Base-by-base conservation (phyloP, 2,797 vertebrate species). In the Catostomus latipinnis region DNA sequence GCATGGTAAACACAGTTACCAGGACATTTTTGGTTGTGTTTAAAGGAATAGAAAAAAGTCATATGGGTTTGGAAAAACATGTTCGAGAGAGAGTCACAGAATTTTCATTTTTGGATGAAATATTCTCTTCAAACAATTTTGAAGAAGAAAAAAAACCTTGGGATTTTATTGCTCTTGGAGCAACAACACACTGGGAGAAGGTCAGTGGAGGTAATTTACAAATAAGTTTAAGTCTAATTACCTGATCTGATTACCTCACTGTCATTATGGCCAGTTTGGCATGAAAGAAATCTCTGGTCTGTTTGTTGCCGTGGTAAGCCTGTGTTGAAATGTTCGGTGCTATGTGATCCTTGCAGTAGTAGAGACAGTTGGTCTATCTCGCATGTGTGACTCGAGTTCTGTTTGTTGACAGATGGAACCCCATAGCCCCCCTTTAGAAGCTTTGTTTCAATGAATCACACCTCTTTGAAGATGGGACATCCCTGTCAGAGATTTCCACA, bases 361-460 rank as follows among this genome's bases (percentile, higher is more conserved):
- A 58, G 56, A 78, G 57, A 71, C 76, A 78, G 76, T 78, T 78
- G 76, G 76, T 57, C 67, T 71, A 49, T 45, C 56, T 61, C 10
- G 22, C 48, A 70, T 71, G 50, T 71, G 77, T 13, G 69, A 71
- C 60, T 72, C 43, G 8, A 79, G 50, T 62, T 65, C 34, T 57
- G 58, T 54, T 0, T 63, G 58, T 63, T 63, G 69, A 72, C 77
- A 72, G 77, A 79, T 79, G 77, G 77, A 79, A 14, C 48, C 57
- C 60, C 6, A 6, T 65, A 43, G 4, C 58, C 52, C 77, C 52
- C 52, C 60, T 65, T 71, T 54, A 63, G 12, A 62, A 69, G 60
- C 50, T 79, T 70, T 34, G 71, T 73, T 82, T 82, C 16, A 16
- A 57, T 78, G 48, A 83, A 80, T 75, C 76, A 75, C 81, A 80